These are phyloP conservation scores for Zeugodacus cucurbitae DNA, from an alignment of 1,140 invertebrate species.

Conservation along the genomic window DNA sequence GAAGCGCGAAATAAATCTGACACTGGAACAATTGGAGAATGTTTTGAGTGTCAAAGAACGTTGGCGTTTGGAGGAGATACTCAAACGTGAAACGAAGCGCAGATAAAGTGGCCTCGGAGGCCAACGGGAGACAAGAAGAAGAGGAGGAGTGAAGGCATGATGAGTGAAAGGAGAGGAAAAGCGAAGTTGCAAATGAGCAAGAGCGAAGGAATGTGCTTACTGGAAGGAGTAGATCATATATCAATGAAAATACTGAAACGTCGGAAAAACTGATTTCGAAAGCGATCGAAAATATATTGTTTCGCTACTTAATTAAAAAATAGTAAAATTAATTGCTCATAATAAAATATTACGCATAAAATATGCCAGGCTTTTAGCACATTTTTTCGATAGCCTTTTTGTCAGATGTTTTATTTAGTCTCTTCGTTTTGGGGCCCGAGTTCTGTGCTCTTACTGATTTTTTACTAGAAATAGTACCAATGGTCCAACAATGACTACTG, in stretches of 20 bases:
- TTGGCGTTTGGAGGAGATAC: slow-evolving; percentile 63
- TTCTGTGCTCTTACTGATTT: too few species aligned
- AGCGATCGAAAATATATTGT: too few species aligned
- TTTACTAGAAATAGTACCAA: too few species aligned
- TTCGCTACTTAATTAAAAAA: too few species aligned
- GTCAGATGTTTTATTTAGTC: too few species aligned
- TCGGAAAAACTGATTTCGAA: too few species aligned
- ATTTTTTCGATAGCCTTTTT: too few species aligned
- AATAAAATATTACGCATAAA: too few species aligned
- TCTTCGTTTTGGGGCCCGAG: too few species aligned
- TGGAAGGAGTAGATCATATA: neutral
- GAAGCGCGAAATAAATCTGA: slow-evolving; percentile 62
- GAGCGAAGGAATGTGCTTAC: neutral
- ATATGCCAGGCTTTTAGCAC: too few species aligned
- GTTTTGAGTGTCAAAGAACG: slow-evolving; percentile 61
- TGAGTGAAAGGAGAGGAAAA: neutral
- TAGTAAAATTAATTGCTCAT: too few species aligned
- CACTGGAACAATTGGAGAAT: slow-evolving; percentile 60
- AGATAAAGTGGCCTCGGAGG: neutral
- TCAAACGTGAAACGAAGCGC: slow-evolving; percentile 48
- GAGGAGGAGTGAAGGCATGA: neutral
- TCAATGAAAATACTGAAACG: neutral
- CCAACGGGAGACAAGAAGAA: neutral
- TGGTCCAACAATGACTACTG: too few species aligned
- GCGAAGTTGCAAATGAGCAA: neutral